phyloP scores from a whole-genome alignment of 2,888 invertebrate species.

The Molanna angustata region DNA sequence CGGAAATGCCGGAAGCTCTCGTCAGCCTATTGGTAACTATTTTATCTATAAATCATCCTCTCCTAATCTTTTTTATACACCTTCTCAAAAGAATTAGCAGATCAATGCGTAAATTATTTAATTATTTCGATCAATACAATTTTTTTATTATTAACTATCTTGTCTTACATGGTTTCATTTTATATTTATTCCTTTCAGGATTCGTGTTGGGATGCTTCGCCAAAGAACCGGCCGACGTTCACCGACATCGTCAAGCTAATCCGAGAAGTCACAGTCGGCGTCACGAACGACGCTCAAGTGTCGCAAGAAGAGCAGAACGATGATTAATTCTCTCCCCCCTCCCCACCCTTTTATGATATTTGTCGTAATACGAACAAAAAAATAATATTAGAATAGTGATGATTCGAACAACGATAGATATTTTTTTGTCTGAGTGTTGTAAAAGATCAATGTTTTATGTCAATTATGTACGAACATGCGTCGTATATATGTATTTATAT shows the following conservation, averaged over 20 bases:
- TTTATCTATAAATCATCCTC: not conserved
- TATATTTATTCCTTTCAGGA: constrained; percentile 42
- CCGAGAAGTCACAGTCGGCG: too few species aligned
- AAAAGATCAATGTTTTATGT: too few species aligned
- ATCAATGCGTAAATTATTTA: not conserved
- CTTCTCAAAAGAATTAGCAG: not conserved
- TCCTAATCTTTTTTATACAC: not conserved
- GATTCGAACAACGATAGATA: too few species aligned
- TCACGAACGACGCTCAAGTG: too few species aligned
- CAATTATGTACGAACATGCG: too few species aligned
- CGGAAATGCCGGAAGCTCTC: constrained; percentile 60
- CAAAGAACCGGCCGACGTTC: constrained; percentile 67
- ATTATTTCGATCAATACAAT: not conserved
- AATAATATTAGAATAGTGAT: too few species aligned
- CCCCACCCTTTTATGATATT: too few species aligned
- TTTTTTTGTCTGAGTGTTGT: too few species aligned
- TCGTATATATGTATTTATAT: too few species aligned
- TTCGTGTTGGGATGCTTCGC: constrained; percentile 66
- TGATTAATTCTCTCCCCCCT: too few species aligned
- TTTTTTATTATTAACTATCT: not conserved
- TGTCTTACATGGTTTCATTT: not conserved
- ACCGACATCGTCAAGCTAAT: constrained; percentile 49
- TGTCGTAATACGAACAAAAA: too few species aligned
- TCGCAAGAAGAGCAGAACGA: too few species aligned
- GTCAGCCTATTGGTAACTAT: constrained; percentile 54